Evolutionary conservation across 1,140 invertebrate genomes (phyloP), one percentile per base, ranked within the genome.

Genomic region (Nasonia vitripennis): DNA sequence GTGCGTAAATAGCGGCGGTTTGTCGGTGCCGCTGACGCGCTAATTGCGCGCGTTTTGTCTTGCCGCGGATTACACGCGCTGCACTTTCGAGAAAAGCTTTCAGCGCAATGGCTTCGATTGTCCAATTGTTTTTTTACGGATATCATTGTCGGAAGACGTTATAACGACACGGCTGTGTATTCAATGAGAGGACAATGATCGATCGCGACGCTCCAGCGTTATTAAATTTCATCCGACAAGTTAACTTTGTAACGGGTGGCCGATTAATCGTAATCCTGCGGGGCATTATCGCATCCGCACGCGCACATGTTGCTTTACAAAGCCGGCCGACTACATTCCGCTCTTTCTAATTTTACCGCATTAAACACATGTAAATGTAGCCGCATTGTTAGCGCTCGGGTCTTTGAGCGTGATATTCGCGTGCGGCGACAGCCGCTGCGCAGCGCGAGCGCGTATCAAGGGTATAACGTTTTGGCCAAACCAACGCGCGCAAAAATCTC

Each of bases 321-420:
- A 62, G 55, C 55, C 55, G 17, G 12, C 11, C 48, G 41, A 45
- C 7, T 45, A 62, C 20, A 62, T 62, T 62, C 55, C 55, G 55
- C 55, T 48, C 45, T 51, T 77, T 77, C 37, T 48, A 77, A 77
- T 77, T 77, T 77, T 1, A 23, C 7, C 12, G 23, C 37, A 77
- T 77, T 77, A 77, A 77, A 51, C 51, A 51, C 74, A 51, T 27
- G 23, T 77, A 77, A 77, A 77, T 48, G 45, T 51, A 51, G 23
- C 41, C 74, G 74, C 41, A 77, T 77, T 45, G 74, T 77, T 48
- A 12, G 45, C 6, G 37, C 17, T 37, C 31, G 70, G 1, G 48
- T 14, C 48, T 51, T 51, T 51, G 48, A 51, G 10, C 12, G 12
- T 4, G 48, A 14, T 3, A 51, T 51, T 51, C 48, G 48, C 48